Evolutionary conservation across 1,140 invertebrate genomes (phyloP), one percentile per base, ranked within the genome.

Genomic region (Adelges cooleyi): DNA sequence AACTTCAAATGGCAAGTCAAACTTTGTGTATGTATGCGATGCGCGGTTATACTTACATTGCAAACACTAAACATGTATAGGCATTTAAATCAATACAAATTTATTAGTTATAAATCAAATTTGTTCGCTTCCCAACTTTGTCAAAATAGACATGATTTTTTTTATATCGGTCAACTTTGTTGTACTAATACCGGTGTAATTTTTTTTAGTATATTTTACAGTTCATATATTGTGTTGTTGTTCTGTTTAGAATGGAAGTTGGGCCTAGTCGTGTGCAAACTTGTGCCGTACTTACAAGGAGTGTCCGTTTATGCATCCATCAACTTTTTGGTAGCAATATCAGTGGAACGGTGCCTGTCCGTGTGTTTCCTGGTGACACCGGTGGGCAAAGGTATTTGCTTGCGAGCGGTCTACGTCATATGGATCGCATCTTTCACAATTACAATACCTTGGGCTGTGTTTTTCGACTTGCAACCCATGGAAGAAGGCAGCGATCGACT

Each of bases 261-360:
- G 52, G 92, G 92, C 56, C 87, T 88, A 82, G 84, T 87, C 76
- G 89, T 95, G 86, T 95, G 92, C 78, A 95, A 95, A 78, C 89
- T 88, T 2, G 90, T 93, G 22, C 89, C 92, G 2, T 96, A 93
- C 75, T 85, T 96, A 68, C 92, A 95, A 77, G 92, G 92, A 49
- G 88, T 95, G 20, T 92, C 92, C 0, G 92, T 96, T 1, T 90
- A 89, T 49, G 91, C 92, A 18, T 96, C 92, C 1, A 89, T 95
- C 51, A 93, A 94, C 79, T 94, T 90, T 68, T 79, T 96, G 33
- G 90, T 93, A 54, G 92, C 91, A 15, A 91, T 96, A 11, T 92
- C 92, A 65, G 78, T 95, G 40, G 92, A 96, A 80, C 89, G 91
- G 91, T 95, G 78, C 81, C 82, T 79, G 6, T 54, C 18, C 22